phyloP scores from a whole-genome alignment of 2,113 vertebrate genomes.

The Rhabdornis inornatus region DNA sequence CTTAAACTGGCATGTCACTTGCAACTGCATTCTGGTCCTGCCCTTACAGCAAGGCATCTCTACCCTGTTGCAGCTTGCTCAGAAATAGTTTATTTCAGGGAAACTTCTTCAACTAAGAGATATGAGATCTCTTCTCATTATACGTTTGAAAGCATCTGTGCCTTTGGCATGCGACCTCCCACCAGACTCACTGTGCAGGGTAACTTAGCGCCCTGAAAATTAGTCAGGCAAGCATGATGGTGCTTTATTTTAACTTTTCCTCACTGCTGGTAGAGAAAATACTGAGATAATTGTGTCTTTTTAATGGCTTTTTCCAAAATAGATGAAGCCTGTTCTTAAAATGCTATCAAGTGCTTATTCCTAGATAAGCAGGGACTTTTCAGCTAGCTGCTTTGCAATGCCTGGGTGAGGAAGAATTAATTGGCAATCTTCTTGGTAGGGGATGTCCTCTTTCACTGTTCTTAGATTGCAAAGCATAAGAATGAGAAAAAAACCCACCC shows the following conservation, averaged over 20 bases:
- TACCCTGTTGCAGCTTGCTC: background rate
- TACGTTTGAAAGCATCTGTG: background rate
- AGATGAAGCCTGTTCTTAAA: background rate
- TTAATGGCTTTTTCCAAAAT: background rate
- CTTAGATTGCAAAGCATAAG: slow-evolving; percentile 5
- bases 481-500: background rate
- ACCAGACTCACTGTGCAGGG: accelerated
- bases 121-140: background rate
- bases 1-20: background rate
- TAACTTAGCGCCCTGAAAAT: background rate
- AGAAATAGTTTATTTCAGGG: background rate
- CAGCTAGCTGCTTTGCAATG: background rate
- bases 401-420: background rate
- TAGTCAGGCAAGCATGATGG: background rate
- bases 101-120: background rate
- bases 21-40: background rate
- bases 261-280: background rate
- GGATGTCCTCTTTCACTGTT: slow-evolving; percentile 20
- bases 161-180: background rate
- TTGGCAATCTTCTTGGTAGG: background rate
- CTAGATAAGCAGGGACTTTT: background rate
- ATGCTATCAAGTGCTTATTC: background rate
- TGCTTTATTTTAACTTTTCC: background rate
- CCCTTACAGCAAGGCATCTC: background rate
- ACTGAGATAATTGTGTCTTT: background rate